These are phyloP conservation scores for Euzetes globulus DNA, from an alignment of 2,888 invertebrate species.

Conservation along the genomic window DNA sequence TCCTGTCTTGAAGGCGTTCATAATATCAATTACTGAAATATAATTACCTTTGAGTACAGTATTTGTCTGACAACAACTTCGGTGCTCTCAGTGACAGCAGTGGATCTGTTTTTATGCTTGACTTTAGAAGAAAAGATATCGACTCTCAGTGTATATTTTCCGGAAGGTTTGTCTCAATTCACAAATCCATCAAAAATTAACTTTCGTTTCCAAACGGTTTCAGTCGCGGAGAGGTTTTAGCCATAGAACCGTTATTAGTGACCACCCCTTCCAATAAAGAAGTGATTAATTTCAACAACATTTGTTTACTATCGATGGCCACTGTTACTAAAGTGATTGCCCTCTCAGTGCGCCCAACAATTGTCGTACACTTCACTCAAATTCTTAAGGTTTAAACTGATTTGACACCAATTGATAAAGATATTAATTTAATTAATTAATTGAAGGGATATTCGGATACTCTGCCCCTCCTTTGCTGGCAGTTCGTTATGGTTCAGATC, in stretches of 20 bases:
- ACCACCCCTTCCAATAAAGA: conserved; percentile 54
- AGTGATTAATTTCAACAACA: conserved; percentile 57
- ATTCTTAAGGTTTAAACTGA: conserved; percentile 54
- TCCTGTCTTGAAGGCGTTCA: too few relatives aligned
- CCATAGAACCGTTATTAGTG: conserved; percentile 61
- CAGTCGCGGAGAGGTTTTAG: conserved; percentile 85
- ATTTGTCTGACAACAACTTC: conserved; percentile 63
- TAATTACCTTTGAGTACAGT: conserved; percentile 50
- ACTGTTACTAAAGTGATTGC: conserved; percentile 83
- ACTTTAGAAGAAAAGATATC: conserved; percentile 78
- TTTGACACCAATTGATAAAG: conserved; percentile 10
- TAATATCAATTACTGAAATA: too few relatives aligned
- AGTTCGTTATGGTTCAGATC: conserved; percentile 73
- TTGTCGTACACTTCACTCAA: conserved; percentile 70
- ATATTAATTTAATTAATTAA: neutral
- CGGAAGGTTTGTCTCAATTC: conserved; percentile 53
- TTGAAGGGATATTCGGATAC: conserved; percentile 56
- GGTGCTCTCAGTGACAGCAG: conserved; percentile 82
- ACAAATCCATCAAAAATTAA: neutral
- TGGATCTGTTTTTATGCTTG: conserved; percentile 89
- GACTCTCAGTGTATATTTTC: conserved; percentile 91
- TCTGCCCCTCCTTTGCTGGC: conserved; percentile 87
- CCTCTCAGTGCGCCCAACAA: conserved; percentile 66
- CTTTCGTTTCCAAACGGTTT: conserved; percentile 28
- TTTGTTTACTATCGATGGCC: conserved; percentile 79